These are phyloP conservation scores for Percopsis omiscomaycus DNA, from an alignment of 2,797 vertebrate genomes.

Conservation along the genomic window DNA sequence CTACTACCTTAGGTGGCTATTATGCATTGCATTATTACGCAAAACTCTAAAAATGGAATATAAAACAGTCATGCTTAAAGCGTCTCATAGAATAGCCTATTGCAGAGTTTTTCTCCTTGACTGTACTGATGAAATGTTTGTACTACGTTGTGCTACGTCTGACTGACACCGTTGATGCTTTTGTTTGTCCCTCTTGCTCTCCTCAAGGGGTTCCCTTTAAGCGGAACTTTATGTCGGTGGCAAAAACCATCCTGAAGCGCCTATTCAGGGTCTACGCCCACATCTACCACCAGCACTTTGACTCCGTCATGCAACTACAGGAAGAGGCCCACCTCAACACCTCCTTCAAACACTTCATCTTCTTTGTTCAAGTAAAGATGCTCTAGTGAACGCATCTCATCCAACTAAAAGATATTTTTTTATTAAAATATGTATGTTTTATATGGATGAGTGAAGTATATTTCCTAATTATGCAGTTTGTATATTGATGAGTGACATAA, in stretches of 20 bases:
- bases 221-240: conserved; percentile 98
- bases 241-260: conserved; percentile 96
- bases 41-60: conserved; percentile 50
- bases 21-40: conserved; percentile 67
- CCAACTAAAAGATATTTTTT: no score
- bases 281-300: conserved; percentile 99
- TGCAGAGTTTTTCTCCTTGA: conserved; percentile 61
- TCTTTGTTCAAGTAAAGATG: conserved; percentile 91
- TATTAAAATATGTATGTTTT: no score
- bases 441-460: no score
- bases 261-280: conserved; percentile 97
- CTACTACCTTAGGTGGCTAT: conserved; percentile 46
- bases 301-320: conserved; percentile 96
- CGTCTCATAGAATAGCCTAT: conserved; percentile 56
- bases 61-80: conserved; percentile 42
- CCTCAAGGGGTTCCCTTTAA: conserved; percentile 91
- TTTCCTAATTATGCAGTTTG: no score
- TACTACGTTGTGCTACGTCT: no score
- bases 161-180: background rate
- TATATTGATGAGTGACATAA: no score
- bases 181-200: background rate
- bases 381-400: background rate
- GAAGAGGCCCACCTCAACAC: conserved; percentile 99
- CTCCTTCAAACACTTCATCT: conserved; percentile 99
- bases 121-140: conserved; percentile 82